phyloP scores from a whole-genome alignment of 2,797 vertebrate species.

The Scleropages formosus region DNA sequence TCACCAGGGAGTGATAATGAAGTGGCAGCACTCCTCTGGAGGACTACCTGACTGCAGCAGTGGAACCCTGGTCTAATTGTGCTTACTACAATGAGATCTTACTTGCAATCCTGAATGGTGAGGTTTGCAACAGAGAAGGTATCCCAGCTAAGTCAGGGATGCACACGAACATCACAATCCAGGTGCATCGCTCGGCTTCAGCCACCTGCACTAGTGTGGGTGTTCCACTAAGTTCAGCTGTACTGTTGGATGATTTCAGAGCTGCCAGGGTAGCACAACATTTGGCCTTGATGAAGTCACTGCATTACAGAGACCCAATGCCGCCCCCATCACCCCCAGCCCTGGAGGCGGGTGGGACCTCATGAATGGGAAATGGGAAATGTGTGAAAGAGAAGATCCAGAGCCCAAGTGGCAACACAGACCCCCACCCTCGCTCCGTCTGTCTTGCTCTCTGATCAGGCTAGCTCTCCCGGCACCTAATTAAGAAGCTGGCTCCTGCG shows the following conservation, averaged over 20 bases:
- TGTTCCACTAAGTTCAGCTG: no score
- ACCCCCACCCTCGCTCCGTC: conserved; percentile 13
- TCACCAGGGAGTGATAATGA: no score
- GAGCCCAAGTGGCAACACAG: not conserved
- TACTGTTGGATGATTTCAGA: no score
- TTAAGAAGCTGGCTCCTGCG: no score
- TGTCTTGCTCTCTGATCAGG: not conserved
- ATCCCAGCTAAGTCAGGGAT: no score
- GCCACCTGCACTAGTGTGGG: conserved; percentile 5
- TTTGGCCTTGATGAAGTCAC: not conserved
- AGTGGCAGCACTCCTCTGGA: no score
- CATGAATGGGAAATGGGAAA: conserved; percentile 13
- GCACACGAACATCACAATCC: not conserved
- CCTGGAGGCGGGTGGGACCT: not conserved
- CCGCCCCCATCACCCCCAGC: not conserved
- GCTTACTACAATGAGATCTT: no score
- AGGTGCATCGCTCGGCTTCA: conserved; percentile 7
- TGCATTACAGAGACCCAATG: conserved; percentile 1
- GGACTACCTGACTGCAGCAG: no score
- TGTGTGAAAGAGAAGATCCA: conserved; percentile 1
- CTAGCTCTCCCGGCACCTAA: no score
- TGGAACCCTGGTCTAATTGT: no score
- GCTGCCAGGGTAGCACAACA: not conserved
- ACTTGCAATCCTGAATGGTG: no score
- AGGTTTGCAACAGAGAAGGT: no score